Conservation (phyloP, 2,888 invertebrate species). For the Alentia gelatinosa region DNA sequence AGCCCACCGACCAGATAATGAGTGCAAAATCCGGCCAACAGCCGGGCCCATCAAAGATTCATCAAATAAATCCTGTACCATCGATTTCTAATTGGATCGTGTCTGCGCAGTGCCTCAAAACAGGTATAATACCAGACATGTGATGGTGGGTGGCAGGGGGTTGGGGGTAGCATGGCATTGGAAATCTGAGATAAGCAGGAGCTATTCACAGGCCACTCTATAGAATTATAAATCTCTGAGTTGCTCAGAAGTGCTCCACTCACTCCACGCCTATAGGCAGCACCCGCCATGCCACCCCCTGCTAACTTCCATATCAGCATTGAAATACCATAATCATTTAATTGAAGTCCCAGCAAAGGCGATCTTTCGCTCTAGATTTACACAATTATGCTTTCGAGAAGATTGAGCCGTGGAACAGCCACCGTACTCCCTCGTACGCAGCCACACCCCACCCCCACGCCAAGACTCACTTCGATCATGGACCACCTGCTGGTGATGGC, state of each 20-base stretch:
- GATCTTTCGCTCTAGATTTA: no score
- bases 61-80: conserved; percentile 36
- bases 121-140: not conserved
- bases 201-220: not conserved
- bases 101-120: not conserved
- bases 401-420: no score
- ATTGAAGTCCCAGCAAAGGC: no score
- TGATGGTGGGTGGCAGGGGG: not conserved
- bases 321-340: no score
- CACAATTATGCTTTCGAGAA: no score
- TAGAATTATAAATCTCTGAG: not conserved
- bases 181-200: conserved; percentile 1
- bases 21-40: not conserved
- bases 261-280: not conserved
- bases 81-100: conserved; percentile 34
- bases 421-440: no score
- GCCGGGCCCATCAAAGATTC: conserved; percentile 6
- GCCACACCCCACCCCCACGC: no score
- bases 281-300: not conserved
- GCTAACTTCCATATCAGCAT: not conserved
- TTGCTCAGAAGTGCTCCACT: not conserved
- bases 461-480: no score
- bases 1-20: conserved; percentile 4
- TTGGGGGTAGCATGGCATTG: not conserved
- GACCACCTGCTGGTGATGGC: no score